Evolutionary conservation across 2,888 invertebrate genomes (phyloP).

Genomic region (Pomacea canaliculata): DNA sequence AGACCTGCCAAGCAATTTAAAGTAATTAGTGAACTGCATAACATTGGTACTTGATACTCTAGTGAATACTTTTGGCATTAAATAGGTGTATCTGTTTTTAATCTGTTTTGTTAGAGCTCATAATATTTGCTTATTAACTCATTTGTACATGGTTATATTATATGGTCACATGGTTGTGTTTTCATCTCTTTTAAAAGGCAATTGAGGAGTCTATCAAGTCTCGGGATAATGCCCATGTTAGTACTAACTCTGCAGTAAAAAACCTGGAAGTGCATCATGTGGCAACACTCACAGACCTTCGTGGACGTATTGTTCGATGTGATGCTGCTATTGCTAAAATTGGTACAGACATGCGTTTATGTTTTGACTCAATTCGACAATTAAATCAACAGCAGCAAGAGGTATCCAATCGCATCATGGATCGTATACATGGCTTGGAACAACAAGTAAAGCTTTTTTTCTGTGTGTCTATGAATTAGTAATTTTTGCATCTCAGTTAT

Average conservation of each 20-base stretch:
- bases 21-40: no score
- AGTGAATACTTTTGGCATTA: no score
- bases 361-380: constrained; percentile 58
- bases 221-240: constrained; percentile 53
- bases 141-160: no score
- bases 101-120: no score
- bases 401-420: constrained; percentile 50
- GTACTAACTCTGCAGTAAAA: constrained; percentile 63
- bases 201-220: constrained; percentile 60
- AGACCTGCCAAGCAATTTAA: no score
- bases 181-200: constrained; percentile 39
- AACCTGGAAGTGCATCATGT: constrained; percentile 68
- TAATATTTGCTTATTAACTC: no score
- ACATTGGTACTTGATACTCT: no score
- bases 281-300: constrained; percentile 64
- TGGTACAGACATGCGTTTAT: constrained; percentile 55
- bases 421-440: constrained; percentile 62
- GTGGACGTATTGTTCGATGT: constrained; percentile 67
- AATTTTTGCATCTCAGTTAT: no score
- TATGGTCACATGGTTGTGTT: no score
- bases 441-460: constrained; percentile 48
- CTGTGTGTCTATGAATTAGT: no score
- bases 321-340: constrained; percentile 66
- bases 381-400: constrained; percentile 56
- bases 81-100: no score